Conservation (phyloP, 2,113 vertebrate species). For the Leiothrix lutea region DNA sequence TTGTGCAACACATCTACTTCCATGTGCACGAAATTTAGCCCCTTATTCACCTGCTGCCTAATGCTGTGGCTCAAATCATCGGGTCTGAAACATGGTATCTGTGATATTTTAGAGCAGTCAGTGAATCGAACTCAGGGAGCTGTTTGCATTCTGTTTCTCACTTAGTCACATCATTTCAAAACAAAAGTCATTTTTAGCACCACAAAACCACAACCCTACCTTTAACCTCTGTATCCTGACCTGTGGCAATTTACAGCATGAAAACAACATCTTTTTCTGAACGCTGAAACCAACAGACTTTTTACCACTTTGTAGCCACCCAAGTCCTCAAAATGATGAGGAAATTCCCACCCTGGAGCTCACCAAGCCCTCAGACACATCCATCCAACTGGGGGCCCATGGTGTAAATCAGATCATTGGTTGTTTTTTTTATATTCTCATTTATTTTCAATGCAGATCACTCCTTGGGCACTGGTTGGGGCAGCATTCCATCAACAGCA, state of each 20-base stretch:
- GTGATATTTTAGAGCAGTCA: background rate
- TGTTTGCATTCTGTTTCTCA: background rate
- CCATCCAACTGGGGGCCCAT: background rate
- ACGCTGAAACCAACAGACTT: background rate
- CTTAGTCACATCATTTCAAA: background rate
- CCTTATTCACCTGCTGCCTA: background rate
- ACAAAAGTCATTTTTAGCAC: background rate
- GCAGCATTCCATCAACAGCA: background rate
- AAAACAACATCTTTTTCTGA: background rate
- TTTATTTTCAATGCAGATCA: background rate
- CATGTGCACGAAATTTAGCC: background rate
- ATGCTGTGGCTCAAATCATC: background rate
- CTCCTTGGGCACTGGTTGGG: background rate
- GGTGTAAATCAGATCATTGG: background rate
- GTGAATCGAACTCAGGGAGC: background rate
- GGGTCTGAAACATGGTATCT: background rate
- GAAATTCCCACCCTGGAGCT: background rate
- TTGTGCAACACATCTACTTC: background rate
- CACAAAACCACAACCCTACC: background rate
- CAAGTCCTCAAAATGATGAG: background rate
- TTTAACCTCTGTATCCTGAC: background rate
- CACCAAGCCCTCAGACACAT: background rate
- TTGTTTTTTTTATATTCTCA: background rate
- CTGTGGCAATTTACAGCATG: accelerated
- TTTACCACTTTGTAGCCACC: accelerated